Base-by-base conservation (phyloP, 64 coral and sea anemone genomes). In the Pachyseris speciosa region DNA sequence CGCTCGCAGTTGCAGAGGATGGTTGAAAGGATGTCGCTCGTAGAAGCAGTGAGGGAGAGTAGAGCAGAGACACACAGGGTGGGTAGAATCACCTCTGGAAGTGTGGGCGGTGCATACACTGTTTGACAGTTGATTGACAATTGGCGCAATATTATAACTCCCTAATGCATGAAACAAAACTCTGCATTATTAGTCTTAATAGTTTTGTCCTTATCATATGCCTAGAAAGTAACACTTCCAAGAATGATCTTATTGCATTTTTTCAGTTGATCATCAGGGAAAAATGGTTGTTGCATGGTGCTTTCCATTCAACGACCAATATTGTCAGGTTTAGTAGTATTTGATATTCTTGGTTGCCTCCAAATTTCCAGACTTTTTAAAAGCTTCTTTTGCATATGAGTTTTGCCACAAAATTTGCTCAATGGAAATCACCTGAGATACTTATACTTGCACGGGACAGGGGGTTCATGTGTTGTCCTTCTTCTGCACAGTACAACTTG, bases 51-150 rank as follows among this genome's bases (percentile, higher is more conserved):
- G 40, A 53, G 77, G 77, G 77, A 81, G 77, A 81, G 77, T 81
- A 81, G 77, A 81, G 36, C 37, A 81, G 48, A 81, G 55, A 24
- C 77, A 58, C 75, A 26, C 77, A 61, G 77, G 53, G 77, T 81
- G 53, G 77, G 77, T 81, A 81, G 77, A 81, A 63, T 81, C 77
- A 81, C 77, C 77, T 81, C 77, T 61, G 49, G 55, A 81, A 37
- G 77, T 53, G 52, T 39, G n/a, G 53, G 77, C 51, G 77, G 63
- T 13, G 43, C 72, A 76, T 43, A 75, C 73, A 74, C 41, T 47
- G 71, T 40, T 50, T 22, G 53, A 29, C 77, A 81, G 77, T 81
- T 81, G 77, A 81, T 25, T 61, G 32, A 81, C 77, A 81, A 81
- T 53, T 81, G 77, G 63, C 77, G 77, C 77, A 81, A 81, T 81